Conservation (phyloP, 2,113 vertebrate genomes). For the Hyaena hyaena region DNA sequence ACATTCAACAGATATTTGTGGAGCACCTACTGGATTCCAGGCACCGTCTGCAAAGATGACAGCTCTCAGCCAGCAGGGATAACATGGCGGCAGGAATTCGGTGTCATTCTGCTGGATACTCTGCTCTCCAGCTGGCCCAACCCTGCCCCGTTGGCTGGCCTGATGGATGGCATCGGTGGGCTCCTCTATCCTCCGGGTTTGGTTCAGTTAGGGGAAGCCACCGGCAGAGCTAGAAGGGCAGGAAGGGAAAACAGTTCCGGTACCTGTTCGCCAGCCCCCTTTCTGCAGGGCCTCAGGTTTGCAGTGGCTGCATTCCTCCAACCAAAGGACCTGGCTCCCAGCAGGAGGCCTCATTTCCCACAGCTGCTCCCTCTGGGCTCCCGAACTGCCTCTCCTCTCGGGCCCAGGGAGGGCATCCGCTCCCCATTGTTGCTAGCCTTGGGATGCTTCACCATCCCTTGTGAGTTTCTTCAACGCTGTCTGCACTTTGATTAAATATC, state of each 20-base stretch:
- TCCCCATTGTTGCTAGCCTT: too few relatives aligned
- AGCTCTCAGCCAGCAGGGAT: neutral
- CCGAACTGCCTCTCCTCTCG: neutral
- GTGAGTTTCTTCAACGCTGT: neutral
- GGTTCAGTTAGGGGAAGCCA: neutral
- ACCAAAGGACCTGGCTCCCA: neutral
- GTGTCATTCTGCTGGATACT: neutral
- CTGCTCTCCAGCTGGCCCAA: fast-evolving
- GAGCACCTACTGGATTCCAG: neutral
- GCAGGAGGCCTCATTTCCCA: neutral
- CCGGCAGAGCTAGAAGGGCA: neutral
- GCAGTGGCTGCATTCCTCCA: neutral
- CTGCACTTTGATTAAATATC: neutral
- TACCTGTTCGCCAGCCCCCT: too few relatives aligned
- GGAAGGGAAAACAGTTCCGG: neutral
- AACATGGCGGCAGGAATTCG: neutral
- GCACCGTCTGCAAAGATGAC: neutral
- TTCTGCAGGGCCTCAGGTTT: neutral
- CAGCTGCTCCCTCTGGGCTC: neutral
- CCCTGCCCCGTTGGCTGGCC: fast-evolving
- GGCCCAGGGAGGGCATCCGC: neutral
- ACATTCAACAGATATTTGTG: neutral
- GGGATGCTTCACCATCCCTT: neutral
- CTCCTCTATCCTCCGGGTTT: neutral
- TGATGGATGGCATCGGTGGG: neutral